phyloP scores from a whole-genome alignment of 1,140 invertebrate species.

The Rhopalosiphum padi region DNA sequence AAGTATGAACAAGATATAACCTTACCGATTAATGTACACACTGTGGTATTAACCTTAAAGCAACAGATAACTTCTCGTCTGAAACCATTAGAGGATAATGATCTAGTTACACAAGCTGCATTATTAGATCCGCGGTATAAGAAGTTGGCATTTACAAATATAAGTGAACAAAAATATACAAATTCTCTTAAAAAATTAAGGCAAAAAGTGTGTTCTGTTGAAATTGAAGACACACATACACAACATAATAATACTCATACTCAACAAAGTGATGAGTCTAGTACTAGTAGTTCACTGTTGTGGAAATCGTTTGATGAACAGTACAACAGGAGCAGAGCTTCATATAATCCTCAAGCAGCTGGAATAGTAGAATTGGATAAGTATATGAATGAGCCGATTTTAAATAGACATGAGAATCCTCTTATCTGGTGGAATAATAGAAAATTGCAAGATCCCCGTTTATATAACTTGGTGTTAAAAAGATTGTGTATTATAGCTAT shows the following conservation, averaged over 20 bases:
- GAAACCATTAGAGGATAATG: conserved; percentile 9
- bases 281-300: neutral
- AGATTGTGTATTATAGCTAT: neutral
- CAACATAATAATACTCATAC: neutral
- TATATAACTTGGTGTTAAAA: neutral
- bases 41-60: neutral
- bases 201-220: neutral
- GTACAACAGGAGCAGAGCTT: neutral
- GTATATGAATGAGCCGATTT: neutral
- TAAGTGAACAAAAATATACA: neutral
- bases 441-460: neutral
- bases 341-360: neutral
- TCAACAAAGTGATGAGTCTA: neutral
- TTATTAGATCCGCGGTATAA: neutral
- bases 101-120: neutral
- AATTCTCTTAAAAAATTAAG: neutral
- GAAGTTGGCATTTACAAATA: neutral
- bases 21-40: neutral
- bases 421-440: neutral
- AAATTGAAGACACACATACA: neutral
- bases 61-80: neutral
- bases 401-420: neutral
- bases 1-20: neutral
- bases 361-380: conserved; percentile 30
- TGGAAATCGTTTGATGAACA: conserved; percentile 18